Conservation (phyloP, 1,140 invertebrate species). For the Hycleus phaleratus region DNA sequence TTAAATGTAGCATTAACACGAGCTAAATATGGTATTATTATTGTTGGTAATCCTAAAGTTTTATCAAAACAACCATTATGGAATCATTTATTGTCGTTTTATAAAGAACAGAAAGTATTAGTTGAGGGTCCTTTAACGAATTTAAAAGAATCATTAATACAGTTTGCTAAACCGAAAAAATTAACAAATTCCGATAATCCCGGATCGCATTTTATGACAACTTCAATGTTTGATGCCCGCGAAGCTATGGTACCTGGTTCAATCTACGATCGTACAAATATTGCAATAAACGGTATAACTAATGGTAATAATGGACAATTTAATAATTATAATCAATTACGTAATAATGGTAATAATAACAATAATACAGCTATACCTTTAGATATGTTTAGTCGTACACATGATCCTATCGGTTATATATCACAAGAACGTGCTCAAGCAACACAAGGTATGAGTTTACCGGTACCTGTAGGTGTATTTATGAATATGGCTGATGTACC, state of each 20-base stretch:
- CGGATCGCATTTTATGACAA: conserved; percentile 95
- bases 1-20: conserved; percentile 97
- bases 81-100: conserved; percentile 97
- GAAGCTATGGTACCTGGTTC: conserved; percentile 83
- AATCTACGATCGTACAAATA: conserved; percentile 58
- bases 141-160: conserved; percentile 92
- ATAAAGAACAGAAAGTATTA: conserved; percentile 95
- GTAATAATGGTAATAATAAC: no score
- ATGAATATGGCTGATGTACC: conserved; percentile 87
- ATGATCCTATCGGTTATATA: conserved; percentile 91
- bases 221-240: conserved; percentile 85
- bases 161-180: conserved; percentile 96
- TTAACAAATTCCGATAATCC: conserved; percentile 90
- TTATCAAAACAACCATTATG: conserved; percentile 96
- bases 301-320: background rate
- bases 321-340: conserved; percentile 2
- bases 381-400: conserved; percentile 58
- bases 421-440: conserved; percentile 77
- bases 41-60: conserved; percentile 98
- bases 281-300: conserved; percentile 25
- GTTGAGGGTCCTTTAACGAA: conserved; percentile 98
- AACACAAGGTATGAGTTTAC: conserved; percentile 55
- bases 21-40: conserved; percentile 96
- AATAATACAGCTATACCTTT: conserved; percentile 40
- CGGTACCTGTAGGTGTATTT: conserved; percentile 91